A percentile compares a stretch with the other conserved stretches of the same genome.
These are phyloP conservation scores for Trachymyrmex septentrionalis DNA, from an alignment of 1,140 invertebrate species.

Conservation along the genomic window DNA sequence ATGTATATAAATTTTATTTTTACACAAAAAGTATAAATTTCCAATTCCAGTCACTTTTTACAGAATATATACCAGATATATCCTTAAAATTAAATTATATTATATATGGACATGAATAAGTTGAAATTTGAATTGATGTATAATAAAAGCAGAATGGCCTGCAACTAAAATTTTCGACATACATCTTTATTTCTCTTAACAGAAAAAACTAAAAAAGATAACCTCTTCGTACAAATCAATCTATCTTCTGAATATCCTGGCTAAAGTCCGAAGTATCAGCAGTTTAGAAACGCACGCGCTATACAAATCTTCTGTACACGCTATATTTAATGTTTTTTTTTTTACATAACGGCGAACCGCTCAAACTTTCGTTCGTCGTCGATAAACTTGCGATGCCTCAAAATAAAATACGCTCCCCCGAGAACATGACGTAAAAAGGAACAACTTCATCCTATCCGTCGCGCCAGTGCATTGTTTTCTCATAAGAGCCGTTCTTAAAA, in stretches of 20 bases:
- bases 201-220: neutral
- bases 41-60: too few relatives aligned
- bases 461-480: neutral
- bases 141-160: neutral
- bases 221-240: neutral
- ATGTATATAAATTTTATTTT: too few relatives aligned
- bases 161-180: neutral
- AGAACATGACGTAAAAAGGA: neutral
- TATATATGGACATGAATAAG: neutral
- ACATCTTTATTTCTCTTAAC: neutral
- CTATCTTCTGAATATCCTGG: neutral
- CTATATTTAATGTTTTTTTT: neutral
- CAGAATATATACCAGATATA: too few relatives aligned
- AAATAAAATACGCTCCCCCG: neutral
- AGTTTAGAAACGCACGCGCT: neutral
- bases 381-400: neutral
- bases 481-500: neutral
- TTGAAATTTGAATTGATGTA: neutral
- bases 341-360: neutral
- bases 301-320: neutral
- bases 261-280: neutral
- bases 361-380: slow-evolving; percentile 9
- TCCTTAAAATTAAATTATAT: too few relatives aligned
- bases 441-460: neutral
- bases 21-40: too few relatives aligned